Conservation (phyloP, 1,140 invertebrate species). For the Drosophila busckii region DNA sequence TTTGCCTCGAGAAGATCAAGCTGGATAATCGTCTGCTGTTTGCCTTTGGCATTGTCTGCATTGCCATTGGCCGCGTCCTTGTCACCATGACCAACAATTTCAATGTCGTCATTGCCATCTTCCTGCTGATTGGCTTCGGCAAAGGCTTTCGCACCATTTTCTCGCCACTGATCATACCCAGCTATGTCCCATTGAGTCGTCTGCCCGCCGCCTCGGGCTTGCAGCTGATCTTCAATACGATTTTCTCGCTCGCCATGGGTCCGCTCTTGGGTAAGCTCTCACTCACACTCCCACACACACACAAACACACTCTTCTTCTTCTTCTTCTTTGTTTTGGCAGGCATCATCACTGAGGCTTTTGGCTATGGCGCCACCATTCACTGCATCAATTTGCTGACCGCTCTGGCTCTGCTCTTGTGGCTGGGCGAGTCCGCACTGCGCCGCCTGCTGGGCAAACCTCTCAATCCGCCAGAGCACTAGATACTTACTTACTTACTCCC, state of each 20-base stretch:
- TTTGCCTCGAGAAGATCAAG: conserved; percentile 82
- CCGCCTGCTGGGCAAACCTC: conserved; percentile 32
- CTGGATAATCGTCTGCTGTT: conserved; percentile 84
- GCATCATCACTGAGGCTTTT: conserved; percentile 46
- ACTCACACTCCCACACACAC: neutral
- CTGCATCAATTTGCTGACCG: conserved; percentile 51
- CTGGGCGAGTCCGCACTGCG: conserved; percentile 44
- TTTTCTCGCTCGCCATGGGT: conserved; percentile 82
- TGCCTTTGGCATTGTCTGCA: conserved; percentile 82
- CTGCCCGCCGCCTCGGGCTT: conserved; percentile 83
- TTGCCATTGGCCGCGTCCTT: conserved; percentile 81
- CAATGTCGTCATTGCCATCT: conserved; percentile 51
- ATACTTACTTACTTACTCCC: conserved; percentile 18
- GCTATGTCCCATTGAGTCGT: conserved; percentile 83
- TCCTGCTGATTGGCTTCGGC: conserved; percentile 81
- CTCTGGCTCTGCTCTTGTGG: conserved; percentile 54
- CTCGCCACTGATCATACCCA: conserved; percentile 84
- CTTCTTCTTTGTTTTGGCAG: conserved; percentile 18
- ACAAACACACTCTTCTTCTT: neutral
- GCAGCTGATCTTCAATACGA: conserved; percentile 83
- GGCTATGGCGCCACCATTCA: conserved; percentile 64
- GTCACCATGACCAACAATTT: conserved; percentile 55
- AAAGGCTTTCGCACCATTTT: conserved; percentile 86
- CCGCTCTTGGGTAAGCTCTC: conserved; percentile 81
- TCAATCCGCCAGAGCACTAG: conserved; percentile 40